These are phyloP conservation scores for Acleris holmiana DNA, from an alignment of 2,888 invertebrate genomes.

Conservation along the genomic window DNA sequence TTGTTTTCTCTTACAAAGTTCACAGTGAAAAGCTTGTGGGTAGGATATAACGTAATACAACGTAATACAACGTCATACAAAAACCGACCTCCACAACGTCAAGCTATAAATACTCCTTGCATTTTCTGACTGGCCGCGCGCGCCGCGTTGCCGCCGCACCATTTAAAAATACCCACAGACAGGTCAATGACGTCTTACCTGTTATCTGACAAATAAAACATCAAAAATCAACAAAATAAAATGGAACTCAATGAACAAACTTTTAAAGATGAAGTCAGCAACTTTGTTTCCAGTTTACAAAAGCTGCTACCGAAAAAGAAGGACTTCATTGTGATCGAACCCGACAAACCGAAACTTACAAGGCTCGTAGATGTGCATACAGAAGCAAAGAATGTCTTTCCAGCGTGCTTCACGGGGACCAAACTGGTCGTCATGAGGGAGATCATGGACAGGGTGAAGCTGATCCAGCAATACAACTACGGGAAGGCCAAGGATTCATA, in stretches of 20 bases:
- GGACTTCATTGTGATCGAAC: conserved; percentile 58
- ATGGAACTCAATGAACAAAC: conserved; percentile 75
- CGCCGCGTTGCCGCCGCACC: conserved; percentile 48
- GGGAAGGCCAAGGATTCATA: conserved; percentile 68
- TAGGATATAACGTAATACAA: conserved; percentile 11
- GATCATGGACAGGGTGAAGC: conserved; percentile 68
- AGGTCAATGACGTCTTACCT: conserved; percentile 73
- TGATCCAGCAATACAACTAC: conserved; percentile 74
- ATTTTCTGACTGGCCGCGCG: conserved; percentile 59
- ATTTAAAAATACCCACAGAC: conserved; percentile 70
- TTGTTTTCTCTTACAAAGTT: not conserved
- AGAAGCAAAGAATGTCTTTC: conserved; percentile 75
- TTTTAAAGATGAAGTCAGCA: conserved; percentile 71
- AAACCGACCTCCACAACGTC: conserved; percentile 7
- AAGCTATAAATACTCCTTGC: conserved; percentile 65
- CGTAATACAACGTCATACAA: conserved; percentile 7
- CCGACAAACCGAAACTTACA: conserved; percentile 54
- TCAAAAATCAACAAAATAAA: conserved; percentile 53
- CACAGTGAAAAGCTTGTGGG: not conserved
- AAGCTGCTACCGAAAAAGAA: conserved; percentile 73
- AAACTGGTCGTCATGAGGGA: conserved; percentile 66
- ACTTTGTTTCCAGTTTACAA: conserved; percentile 66
- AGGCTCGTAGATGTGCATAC: conserved; percentile 68
- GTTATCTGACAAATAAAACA: conserved; percentile 61
- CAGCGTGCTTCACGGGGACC: conserved; percentile 73